A percentile compares a stretch with the other conserved stretches of the same genome.
Conservation (phyloP, 1,140 invertebrate genomes). For the Aethina tumida region DNA sequence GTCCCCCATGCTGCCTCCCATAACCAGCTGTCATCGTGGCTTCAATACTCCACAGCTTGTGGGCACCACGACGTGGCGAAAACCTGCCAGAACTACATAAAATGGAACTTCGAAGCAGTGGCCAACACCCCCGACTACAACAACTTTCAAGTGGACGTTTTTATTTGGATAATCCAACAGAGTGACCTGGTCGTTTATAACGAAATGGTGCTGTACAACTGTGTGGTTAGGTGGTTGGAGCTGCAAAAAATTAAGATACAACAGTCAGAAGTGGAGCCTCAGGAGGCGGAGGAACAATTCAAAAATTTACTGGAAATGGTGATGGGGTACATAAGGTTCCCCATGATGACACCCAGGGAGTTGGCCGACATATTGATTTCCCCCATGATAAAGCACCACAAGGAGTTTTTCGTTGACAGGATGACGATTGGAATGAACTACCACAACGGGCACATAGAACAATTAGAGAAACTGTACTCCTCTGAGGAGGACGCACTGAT, state of each 20-base stretch:
- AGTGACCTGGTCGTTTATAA: slow-evolving; percentile 84
- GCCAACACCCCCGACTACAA: slow-evolving; percentile 69
- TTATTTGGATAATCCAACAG: slow-evolving; percentile 67
- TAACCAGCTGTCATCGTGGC: slow-evolving; percentile 77
- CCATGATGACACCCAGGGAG: slow-evolving; percentile 85
- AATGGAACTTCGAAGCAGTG: slow-evolving; percentile 84
- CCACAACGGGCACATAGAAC: slow-evolving; percentile 56
- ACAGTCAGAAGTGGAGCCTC: slow-evolving; percentile 33
- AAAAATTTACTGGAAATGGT: slow-evolving; percentile 58
- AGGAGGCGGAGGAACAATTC: slow-evolving; percentile 47
- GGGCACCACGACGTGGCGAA: slow-evolving; percentile 68
- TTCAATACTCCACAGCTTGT: slow-evolving; percentile 78
- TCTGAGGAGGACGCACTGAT: slow-evolving; percentile 52
- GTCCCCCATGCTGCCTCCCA: slow-evolving; percentile 71
- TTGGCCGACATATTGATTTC: slow-evolving; percentile 68
- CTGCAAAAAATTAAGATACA: slow-evolving; percentile 49
- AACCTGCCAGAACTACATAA: slow-evolving; percentile 75
- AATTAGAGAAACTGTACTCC: slow-evolving; percentile 31
- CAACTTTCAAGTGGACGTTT: slow-evolving; percentile 70
- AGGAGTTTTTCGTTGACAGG: slow-evolving; percentile 78
- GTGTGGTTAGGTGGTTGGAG: slow-evolving; percentile 65
- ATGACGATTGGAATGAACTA: slow-evolving; percentile 85
- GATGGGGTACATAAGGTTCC: slow-evolving; percentile 74
- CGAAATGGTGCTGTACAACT: slow-evolving; percentile 76
- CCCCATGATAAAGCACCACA: slow-evolving; percentile 68